These are phyloP conservation scores for Pteria penguin DNA, from an alignment of 2,888 invertebrate species.

Conservation along the genomic window DNA sequence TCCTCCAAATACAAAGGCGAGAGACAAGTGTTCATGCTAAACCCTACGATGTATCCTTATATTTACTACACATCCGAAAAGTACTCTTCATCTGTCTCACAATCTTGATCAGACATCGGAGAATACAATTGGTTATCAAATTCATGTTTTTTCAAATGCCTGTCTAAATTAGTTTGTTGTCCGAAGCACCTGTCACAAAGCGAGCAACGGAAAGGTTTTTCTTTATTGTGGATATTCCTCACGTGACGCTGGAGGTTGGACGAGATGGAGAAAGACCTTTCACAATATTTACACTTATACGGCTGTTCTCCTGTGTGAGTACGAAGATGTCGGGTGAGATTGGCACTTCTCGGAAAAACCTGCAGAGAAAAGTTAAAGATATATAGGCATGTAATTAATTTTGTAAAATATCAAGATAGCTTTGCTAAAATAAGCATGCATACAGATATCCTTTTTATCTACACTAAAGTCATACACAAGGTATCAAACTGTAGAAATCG, in stretches of 20 bases:
- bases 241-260: conserved; percentile 95
- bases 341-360: conserved; percentile 97
- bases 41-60: too few relatives aligned
- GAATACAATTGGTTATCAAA: conserved; percentile 73
- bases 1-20: too few relatives aligned
- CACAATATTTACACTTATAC: conserved; percentile 93
- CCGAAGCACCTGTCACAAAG: conserved; percentile 98
- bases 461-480: too few relatives aligned
- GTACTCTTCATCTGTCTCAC: neutral
- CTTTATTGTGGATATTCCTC: conserved; percentile 97
- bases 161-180: conserved; percentile 98
- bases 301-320: conserved; percentile 96
- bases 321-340: conserved; percentile 95
- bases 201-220: conserved; percentile 95
- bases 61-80: neutral
- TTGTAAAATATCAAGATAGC: too few relatives aligned
- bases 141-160: conserved; percentile 84
- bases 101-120: conserved; percentile 41
- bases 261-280: conserved; percentile 97
- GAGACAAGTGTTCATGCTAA: too few relatives aligned
- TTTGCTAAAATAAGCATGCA: too few relatives aligned
- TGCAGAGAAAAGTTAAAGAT: too few relatives aligned
- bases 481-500: too few relatives aligned
- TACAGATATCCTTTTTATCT: too few relatives aligned
- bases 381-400: too few relatives aligned